Evolutionary conservation across 2,888 invertebrate genomes (phyloP), one percentile per base, ranked within the genome.

Genomic region (Strigamia maritima): DNA sequence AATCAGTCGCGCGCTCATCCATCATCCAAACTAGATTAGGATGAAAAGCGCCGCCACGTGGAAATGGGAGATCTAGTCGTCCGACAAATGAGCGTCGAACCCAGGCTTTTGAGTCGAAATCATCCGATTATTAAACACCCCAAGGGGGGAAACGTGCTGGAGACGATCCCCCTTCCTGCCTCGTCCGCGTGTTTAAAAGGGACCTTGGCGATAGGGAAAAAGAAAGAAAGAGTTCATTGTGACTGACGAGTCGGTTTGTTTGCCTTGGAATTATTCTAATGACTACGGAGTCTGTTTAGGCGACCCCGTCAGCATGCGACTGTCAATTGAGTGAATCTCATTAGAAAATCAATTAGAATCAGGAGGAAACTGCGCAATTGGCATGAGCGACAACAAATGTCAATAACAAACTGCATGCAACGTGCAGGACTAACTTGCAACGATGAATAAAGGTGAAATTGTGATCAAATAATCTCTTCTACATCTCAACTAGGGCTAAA

Each of bases 1-100:
- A 75, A 75, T 75, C 75, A 75, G 75, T 75, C 75, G 75, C 75
- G 22, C 75, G 31, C 75, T 75, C 75, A 75, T 75, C 75, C 75
- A 75, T 75, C 75, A 75, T 22, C 24, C 75, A 75, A 75, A 75
- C 75, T 75, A 26, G 75, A 75, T 75, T 75, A 75, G 24, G 75
- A 75, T 75, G 75, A 75, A 75, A 75, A 75, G 75, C 75, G 75
- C 75, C 75, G 75, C 75, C 75, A 26, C 26, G 28, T 75, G 28
- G 75, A 75, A 75, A 22, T 75, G 28, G 31, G 75, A 28, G 75
- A 75, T 22, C 28, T 75, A 40, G 40, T 40, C 22, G 28, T 16
- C 26, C 75, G 75, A n/a, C 16, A 75, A 75, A 75, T 28, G 75
- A 75, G 28, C 65, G 26, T 22, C 75, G 65, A 65, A 65, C n/a